These are phyloP conservation scores for Corythornis cristatus DNA, from an alignment of 2,113 vertebrate genomes.

Conservation along the genomic window DNA sequence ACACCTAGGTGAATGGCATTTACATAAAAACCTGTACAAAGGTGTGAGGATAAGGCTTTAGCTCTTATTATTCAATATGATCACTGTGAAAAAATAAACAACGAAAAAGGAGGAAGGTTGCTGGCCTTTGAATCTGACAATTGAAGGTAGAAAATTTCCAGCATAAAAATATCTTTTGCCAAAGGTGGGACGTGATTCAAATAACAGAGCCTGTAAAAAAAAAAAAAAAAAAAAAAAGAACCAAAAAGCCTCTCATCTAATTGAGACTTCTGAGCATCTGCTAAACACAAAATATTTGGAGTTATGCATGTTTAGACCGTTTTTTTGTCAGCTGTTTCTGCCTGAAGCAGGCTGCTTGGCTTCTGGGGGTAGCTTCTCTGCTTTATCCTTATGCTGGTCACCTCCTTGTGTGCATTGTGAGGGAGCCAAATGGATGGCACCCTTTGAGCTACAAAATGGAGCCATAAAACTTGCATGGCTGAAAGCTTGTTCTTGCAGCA, in stretches of 20 bases:
- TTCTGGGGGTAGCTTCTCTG: background rate
- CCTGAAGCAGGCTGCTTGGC: background rate
- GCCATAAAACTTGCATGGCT: background rate
- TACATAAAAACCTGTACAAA: background rate
- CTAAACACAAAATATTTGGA: background rate
- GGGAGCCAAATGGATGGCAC: background rate
- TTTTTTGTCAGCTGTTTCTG: background rate
- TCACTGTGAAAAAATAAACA: background rate
- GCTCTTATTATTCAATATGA: background rate
- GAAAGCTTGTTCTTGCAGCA: fast-evolving
- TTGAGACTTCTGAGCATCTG: background rate
- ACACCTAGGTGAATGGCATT: background rate
- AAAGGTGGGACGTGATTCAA: background rate
- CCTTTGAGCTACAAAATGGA: background rate
- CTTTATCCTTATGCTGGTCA: background rate
- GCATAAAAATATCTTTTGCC: background rate
- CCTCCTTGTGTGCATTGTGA: background rate
- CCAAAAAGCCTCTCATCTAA: background rate
- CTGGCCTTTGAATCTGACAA: background rate
- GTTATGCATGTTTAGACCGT: background rate
- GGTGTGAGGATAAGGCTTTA: background rate
- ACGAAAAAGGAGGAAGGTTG: background rate
- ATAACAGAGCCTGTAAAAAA: background rate
- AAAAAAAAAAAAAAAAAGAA: background rate
- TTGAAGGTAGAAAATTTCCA: background rate